phyloP scores from a whole-genome alignment of 2,113 vertebrate genomes.

The Mesitornis unicolor region DNA sequence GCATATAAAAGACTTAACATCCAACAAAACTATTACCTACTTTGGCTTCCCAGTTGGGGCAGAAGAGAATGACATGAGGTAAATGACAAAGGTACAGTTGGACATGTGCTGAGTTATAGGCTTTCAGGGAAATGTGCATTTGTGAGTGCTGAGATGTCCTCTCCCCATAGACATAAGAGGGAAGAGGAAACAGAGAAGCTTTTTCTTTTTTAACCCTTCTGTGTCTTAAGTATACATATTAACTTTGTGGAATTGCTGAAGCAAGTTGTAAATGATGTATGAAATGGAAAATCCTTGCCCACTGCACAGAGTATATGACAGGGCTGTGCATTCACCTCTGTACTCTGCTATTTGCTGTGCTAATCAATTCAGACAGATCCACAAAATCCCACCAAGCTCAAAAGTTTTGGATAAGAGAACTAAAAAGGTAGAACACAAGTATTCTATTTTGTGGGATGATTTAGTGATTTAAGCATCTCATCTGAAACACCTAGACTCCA shows the following conservation, averaged over 20 bases:
- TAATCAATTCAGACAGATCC: background rate
- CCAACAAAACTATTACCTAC: background rate
- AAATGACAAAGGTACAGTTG: background rate
- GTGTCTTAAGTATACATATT: background rate
- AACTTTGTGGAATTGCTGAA: background rate
- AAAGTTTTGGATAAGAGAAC: background rate
- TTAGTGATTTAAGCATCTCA: background rate
- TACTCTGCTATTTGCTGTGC: background rate
- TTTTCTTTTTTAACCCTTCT: background rate
- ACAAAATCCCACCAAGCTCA: background rate
- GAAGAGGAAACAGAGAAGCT: background rate
- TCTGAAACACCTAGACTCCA: background rate
- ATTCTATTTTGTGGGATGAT: background rate
- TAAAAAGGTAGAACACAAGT: background rate
- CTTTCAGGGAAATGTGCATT: background rate
- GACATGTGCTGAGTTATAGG: background rate
- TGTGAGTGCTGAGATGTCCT: rapidly evolving
- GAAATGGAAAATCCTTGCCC: slow-evolving; percentile 19
- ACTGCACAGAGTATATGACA: background rate
- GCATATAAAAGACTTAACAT: background rate
- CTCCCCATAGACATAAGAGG: background rate
- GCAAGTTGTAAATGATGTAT: slow-evolving; percentile 6
- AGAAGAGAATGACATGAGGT: background rate
- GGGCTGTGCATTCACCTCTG: background rate
- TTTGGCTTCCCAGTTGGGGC: background rate